phyloP scores from a whole-genome alignment of 30 jellyfish, hydroid and myxozoan genomes.

The Hydractinia symbiolongicarpus region DNA sequence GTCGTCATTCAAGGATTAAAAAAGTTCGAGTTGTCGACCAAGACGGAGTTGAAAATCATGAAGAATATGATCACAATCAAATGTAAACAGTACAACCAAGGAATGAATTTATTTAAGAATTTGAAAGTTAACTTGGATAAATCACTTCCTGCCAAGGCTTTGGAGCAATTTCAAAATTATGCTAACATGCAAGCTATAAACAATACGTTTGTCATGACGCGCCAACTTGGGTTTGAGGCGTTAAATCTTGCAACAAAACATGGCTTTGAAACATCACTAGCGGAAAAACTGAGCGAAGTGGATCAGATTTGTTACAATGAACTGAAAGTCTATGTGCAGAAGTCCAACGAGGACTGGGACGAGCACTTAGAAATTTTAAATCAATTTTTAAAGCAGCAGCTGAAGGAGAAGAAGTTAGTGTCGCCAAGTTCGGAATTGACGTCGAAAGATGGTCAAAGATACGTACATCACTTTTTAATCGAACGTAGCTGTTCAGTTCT shows the following conservation, averaged over 20 bases:
- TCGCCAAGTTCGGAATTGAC: constrained; percentile 24
- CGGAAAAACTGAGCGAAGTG: constrained; percentile 60
- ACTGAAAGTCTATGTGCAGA: constrained; percentile 32
- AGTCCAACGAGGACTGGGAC: constrained; percentile 67
- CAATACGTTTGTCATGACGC: constrained; percentile 52
- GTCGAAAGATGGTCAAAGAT: constrained; percentile 3
- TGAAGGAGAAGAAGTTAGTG: constrained; percentile 34
- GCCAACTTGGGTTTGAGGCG: constrained; percentile 77
- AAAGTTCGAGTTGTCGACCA: constrained; percentile 26
- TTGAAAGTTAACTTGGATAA: constrained; percentile 46
- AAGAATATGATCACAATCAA: constrained; percentile 27
- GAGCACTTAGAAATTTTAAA: constrained; percentile 37
- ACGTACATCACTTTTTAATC: constrained; percentile 22
- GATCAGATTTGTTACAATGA: constrained; percentile 59
- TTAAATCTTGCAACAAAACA: constrained; percentile 32
- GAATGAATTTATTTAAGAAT: constrained; percentile 44
- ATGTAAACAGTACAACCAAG: constrained; percentile 36
- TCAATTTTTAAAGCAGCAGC: constrained; percentile 41
- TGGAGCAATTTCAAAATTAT: constrained; percentile 45
- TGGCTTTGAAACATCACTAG: constrained; percentile 38
- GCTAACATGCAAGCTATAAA: constrained; percentile 67
- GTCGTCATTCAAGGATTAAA: constrained; percentile 37
- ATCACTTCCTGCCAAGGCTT: constrained; percentile 51
- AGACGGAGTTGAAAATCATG: constrained; percentile 49
- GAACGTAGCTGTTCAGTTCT: constrained; percentile 45